Percentiles rank a stretch among this genome's conserved stretches.
Conservation (phyloP, 2,888 invertebrate species). For the Ectobius pallidus region DNA sequence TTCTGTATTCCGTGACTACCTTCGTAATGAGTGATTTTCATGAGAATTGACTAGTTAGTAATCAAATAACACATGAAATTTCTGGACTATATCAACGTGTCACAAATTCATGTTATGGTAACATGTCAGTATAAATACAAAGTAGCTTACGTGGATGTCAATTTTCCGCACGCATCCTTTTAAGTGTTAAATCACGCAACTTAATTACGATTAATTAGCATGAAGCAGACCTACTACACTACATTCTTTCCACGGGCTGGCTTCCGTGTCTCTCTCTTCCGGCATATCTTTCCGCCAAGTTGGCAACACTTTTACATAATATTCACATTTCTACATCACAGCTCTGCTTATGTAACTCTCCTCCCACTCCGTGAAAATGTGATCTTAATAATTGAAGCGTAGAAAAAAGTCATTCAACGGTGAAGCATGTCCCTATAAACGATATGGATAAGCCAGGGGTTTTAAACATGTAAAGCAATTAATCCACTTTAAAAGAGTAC, state of each 20-base stretch:
- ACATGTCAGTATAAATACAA: too few relatives aligned
- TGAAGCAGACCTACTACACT: background rate
- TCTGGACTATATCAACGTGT: too few relatives aligned
- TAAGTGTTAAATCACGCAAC: background rate
- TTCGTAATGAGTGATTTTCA: too few relatives aligned
- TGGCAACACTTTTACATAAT: slow-evolving; percentile 21
- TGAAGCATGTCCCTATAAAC: background rate
- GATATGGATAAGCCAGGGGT: too few relatives aligned
- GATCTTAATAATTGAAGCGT: background rate
- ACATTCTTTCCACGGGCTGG: background rate
- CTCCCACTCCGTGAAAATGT: background rate
- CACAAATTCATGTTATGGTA: too few relatives aligned
- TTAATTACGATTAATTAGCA: background rate
- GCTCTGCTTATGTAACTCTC: slow-evolving; percentile 12
- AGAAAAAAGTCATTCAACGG: background rate
- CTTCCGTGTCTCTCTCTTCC: slow-evolving; percentile 27
- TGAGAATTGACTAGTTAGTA: too few relatives aligned
- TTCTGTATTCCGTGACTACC: too few relatives aligned
- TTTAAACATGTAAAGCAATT: too few relatives aligned
- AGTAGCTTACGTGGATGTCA: too few relatives aligned
- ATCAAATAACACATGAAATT: too few relatives aligned
- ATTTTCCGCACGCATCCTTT: too few relatives aligned
- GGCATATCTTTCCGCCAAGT: slow-evolving; percentile 24
- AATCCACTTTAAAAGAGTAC: too few relatives aligned
- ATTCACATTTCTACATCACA: slow-evolving; percentile 11